A percentile compares a stretch with the other conserved stretches of the same genome.
These are phyloP conservation scores for Metallyticus violacea DNA, from an alignment of 2,888 invertebrate genomes.

Conservation along the genomic window DNA sequence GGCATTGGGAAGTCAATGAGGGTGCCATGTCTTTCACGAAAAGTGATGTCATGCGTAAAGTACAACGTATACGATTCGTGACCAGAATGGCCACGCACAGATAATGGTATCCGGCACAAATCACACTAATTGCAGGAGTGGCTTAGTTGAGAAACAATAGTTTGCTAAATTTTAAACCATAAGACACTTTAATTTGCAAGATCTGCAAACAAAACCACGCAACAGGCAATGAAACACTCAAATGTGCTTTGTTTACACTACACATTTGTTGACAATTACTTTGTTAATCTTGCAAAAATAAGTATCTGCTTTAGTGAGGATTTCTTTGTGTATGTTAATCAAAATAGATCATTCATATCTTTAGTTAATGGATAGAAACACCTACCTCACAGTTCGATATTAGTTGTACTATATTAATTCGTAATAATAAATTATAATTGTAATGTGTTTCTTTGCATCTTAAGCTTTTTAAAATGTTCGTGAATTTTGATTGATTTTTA, in stretches of 20 bases:
- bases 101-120: not conserved
- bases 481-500: too few species aligned
- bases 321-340: too few species aligned
- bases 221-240: not conserved
- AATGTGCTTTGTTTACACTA: too few species aligned
- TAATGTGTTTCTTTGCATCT: too few species aligned
- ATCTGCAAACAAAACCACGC: not conserved
- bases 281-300: too few species aligned
- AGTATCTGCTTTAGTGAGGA: too few species aligned
- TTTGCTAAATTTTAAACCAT: not conserved
- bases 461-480: too few species aligned
- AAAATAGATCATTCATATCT: too few species aligned
- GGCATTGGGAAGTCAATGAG: not conserved
- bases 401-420: too few species aligned
- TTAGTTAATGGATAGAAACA: too few species aligned
- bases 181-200: not conserved
- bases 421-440: too few species aligned
- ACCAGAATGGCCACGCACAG: not conserved
- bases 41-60: not conserved
- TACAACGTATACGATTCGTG: not conserved
- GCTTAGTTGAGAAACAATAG: not conserved
- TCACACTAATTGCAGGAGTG: not conserved
- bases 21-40: not conserved
- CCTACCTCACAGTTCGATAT: too few species aligned
- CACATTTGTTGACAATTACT: not conserved